Evolutionary conservation across 1,140 invertebrate species (phyloP).

Genomic region (Philopotamus ludificatus): DNA sequence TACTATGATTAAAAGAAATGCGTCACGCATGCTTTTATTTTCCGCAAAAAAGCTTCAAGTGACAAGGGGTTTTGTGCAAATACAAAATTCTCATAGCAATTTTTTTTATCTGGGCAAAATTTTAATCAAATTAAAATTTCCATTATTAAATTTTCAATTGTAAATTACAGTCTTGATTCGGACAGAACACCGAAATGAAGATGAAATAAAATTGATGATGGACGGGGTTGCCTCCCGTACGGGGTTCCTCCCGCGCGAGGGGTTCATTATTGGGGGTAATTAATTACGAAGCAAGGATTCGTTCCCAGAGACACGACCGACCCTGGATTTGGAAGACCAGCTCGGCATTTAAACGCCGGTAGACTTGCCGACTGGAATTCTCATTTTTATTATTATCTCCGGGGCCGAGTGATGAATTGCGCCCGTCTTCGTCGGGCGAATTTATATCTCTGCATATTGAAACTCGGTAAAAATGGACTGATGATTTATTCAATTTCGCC

Average conservation of each 20-base stretch:
- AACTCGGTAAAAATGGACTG: background rate
- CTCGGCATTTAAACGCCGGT: background rate
- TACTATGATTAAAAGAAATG: no score
- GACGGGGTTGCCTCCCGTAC: constrained; percentile 1
- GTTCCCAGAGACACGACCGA: background rate
- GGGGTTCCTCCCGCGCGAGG: constrained; percentile 3
- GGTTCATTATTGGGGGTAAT: constrained; percentile 26
- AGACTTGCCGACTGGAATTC: background rate
- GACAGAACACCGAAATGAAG: background rate
- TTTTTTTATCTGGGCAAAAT: no score
- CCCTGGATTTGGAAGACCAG: background rate
- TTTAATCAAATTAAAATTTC: background rate
- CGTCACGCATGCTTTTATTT: no score
- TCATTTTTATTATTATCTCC: background rate
- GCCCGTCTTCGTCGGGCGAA: background rate
- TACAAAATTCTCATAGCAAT: no score
- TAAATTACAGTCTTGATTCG: constrained; percentile 19
- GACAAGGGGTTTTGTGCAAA: no score
- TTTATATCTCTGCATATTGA: background rate
- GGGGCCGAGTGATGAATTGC: background rate
- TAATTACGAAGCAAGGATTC: constrained; percentile 12
- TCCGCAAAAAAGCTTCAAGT: no score
- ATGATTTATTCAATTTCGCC: no score
- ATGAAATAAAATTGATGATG: constrained; percentile 21
- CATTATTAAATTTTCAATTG: constrained; percentile 10